A percentile compares a stretch with the other conserved stretches of the same genome.
These are phyloP conservation scores for Tauraco hartlaubi DNA, from an alignment of 2,797 vertebrate species.

Conservation along the genomic window DNA sequence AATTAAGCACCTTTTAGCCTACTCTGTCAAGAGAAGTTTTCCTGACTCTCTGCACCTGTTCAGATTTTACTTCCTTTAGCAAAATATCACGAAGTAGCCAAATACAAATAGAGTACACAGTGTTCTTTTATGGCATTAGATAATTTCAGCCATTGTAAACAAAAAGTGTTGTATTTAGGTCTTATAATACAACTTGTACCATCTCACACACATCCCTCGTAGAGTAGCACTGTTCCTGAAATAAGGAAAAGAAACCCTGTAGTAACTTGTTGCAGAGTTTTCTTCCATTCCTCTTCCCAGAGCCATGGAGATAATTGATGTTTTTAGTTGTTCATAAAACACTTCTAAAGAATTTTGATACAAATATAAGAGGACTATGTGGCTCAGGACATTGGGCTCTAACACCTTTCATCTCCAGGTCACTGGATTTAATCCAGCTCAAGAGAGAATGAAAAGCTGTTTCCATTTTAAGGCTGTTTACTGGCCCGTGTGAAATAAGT, in stretches of 20 bases:
- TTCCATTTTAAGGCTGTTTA: conserved; percentile 50
- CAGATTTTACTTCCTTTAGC: neutral
- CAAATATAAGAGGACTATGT: neutral
- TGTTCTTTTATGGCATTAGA: neutral
- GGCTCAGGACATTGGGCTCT: neutral
- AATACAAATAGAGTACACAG: neutral
- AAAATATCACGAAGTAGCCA: neutral
- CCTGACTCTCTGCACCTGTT: neutral
- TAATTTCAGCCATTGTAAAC: neutral
- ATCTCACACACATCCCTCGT: neutral
- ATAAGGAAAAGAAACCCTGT: neutral
- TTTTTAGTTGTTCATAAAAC: conserved; percentile 1
- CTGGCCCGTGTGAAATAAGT: conserved; percentile 9
- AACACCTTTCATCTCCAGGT: conserved; percentile 14
- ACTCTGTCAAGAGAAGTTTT: neutral
- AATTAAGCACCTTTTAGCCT: neutral
- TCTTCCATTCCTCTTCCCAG: neutral
- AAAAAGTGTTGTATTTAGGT: neutral
- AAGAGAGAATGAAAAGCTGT: conserved; percentile 4
- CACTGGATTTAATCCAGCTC: conserved; percentile 22
- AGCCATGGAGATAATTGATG: neutral
- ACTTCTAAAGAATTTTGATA: conserved; percentile 18
- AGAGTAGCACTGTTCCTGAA: neutral
- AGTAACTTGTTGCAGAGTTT: neutral
- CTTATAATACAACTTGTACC: neutral